These are phyloP conservation scores for Physeter macrocephalus DNA, from an alignment of 2,113 vertebrate species.

Conservation along the genomic window DNA sequence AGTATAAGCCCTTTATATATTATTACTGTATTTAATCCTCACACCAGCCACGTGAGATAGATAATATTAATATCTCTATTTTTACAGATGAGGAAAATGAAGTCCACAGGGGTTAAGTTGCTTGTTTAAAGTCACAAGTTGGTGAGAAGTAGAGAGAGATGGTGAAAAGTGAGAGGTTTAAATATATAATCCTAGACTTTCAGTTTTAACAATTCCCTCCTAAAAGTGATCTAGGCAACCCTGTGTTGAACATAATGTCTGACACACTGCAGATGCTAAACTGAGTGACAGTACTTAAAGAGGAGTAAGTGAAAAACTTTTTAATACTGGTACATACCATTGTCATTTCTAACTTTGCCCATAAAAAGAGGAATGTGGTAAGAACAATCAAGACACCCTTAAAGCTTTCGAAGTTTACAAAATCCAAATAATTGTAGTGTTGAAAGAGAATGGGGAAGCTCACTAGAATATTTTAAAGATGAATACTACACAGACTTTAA, in stretches of 20 bases:
- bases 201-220: neutral
- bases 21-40: neutral
- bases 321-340: neutral
- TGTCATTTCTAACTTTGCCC: neutral
- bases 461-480: neutral
- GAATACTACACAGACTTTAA: neutral
- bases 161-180: neutral
- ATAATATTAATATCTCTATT: neutral
- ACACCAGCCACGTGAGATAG: neutral
- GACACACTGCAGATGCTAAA: neutral
- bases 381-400: neutral
- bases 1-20: neutral
- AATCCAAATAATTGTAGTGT: neutral
- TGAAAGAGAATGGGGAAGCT: neutral
- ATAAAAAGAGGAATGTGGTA: neutral
- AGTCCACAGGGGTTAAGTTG: neutral
- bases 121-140: neutral
- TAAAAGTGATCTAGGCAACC: neutral
- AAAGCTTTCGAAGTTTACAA: neutral
- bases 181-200: neutral
- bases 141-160: neutral
- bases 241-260: neutral
- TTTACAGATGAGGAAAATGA: neutral
- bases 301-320: neutral
- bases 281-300: neutral